Percentiles rank a stretch among this genome's conserved stretches.
These are phyloP conservation scores for Catocala nupta DNA, from an alignment of 2,888 invertebrate genomes.

Conservation along the genomic window DNA sequence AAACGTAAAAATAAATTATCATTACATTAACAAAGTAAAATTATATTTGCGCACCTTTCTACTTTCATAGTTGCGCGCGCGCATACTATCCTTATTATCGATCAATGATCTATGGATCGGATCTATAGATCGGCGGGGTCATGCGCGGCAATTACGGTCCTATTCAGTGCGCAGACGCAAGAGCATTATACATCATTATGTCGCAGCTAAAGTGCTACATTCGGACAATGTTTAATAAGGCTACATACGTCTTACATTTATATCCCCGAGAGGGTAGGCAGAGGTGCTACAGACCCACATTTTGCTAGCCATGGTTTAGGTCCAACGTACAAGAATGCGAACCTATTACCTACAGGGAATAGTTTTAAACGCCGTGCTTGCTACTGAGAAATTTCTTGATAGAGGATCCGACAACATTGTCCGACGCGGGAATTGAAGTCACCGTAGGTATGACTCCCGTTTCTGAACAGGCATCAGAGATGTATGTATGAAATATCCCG, in stretches of 20 bases:
- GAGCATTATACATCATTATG: conserved; percentile 53
- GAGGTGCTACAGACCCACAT: too few species aligned
- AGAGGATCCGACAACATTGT: too few species aligned
- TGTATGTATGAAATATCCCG: too few species aligned
- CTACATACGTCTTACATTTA: conserved; percentile 6
- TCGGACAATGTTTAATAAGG: conserved; percentile 14
- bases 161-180: conserved; percentile 57
- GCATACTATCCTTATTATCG: conserved; percentile 58
- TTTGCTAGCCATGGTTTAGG: too few species aligned
- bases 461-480: too few species aligned
- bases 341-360: too few species aligned
- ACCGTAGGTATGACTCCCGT: too few species aligned
- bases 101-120: conserved; percentile 60
- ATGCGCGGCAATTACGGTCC: conserved; percentile 63
- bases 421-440: too few species aligned
- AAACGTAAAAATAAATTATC: background rate
- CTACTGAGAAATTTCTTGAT: too few species aligned
- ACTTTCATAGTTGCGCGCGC: conserved; percentile 45
- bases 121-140: conserved; percentile 71
- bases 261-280: too few species aligned
- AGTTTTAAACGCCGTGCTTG: too few species aligned
- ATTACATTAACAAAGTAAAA: conserved; percentile 7
- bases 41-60: conserved; percentile 42
- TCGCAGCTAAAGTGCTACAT: conserved; percentile 19
- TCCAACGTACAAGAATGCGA: too few species aligned